Evolutionary conservation across 2,888 invertebrate species (phyloP).

Genomic region (Acrocyrtus sp.): DNA sequence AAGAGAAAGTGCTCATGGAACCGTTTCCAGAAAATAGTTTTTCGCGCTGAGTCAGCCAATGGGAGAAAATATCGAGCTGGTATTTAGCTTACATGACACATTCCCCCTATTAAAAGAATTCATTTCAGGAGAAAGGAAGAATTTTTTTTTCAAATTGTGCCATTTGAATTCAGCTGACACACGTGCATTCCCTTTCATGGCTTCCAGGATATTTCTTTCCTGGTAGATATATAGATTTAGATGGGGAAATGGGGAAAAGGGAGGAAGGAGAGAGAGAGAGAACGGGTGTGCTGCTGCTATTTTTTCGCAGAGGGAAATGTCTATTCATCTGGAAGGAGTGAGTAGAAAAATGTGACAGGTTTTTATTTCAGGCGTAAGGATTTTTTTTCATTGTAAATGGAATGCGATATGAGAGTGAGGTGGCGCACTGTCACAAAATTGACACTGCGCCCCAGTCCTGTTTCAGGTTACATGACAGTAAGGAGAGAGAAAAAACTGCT

Average conservation of each 20-base stretch:
- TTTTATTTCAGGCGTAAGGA: no score
- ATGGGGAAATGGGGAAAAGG: background rate
- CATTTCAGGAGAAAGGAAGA: constrained; percentile 2
- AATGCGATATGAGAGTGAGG: constrained; percentile 35
- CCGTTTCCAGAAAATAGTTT: no score
- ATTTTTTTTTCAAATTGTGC: constrained; percentile 27
- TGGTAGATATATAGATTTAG: background rate
- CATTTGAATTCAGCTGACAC: constrained; percentile 36
- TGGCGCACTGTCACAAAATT: constrained; percentile 33
- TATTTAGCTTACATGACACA: background rate
- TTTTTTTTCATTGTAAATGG: constrained; percentile 37
- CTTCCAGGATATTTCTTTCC: no score
- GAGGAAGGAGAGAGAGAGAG: no score
- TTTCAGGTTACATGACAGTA: no score
- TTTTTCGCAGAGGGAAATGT: no score
- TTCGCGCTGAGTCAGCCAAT: no score
- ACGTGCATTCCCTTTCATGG: constrained; percentile 24
- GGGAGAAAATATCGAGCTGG: no score
- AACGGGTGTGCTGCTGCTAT: no score
- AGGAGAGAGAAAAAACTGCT: no score
- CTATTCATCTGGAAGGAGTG: no score
- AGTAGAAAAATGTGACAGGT: background rate
- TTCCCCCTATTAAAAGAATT: background rate
- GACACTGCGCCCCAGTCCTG: background rate
- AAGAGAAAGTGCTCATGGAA: no score